Conservation (phyloP, 2,113 vertebrate species). For the Chloroceryle aenea region DNA sequence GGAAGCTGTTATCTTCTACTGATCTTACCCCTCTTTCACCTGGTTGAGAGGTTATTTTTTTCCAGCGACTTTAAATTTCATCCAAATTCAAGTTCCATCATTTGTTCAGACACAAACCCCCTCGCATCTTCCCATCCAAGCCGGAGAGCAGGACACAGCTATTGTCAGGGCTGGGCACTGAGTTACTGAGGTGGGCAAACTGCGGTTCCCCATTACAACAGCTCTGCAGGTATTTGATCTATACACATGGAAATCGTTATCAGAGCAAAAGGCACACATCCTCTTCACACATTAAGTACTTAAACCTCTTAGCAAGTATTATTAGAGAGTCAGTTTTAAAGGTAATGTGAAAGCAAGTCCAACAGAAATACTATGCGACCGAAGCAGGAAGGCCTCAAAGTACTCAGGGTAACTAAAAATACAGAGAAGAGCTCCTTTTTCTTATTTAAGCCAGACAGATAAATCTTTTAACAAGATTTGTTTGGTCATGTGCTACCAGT, state of each 20-base stretch:
- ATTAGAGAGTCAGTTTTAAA: constrained; percentile 63
- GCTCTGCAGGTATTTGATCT: neutral
- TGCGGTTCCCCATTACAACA: neutral
- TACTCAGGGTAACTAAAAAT: neutral
- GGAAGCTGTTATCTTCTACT: neutral
- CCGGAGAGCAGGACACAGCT: neutral
- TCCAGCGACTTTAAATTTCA: neutral
- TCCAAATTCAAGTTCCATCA: neutral
- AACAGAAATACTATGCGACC: neutral
- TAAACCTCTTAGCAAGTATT: constrained; percentile 56
- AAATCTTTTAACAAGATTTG: constrained; percentile 66
- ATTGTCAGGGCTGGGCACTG: neutral
- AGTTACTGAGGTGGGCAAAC: neutral
- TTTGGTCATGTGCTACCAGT: constrained; percentile 54
- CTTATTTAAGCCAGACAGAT: constrained; percentile 60
- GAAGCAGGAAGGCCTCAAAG: neutral
- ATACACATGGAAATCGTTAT: neutral
- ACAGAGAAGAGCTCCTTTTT: neutral
- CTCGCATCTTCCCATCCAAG: neutral
- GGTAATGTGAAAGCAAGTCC: constrained; percentile 46
- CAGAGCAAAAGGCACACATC: neutral
- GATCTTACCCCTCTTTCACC: neutral
- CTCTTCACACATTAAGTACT: constrained; percentile 31
- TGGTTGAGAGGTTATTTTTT: too few species aligned
- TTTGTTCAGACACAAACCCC: neutral